Percentiles rank a stretch among this genome's conserved stretches.
Evolutionary conservation across 1,140 invertebrate genomes (phyloP).

Genomic region (Megathymus violae): DNA sequence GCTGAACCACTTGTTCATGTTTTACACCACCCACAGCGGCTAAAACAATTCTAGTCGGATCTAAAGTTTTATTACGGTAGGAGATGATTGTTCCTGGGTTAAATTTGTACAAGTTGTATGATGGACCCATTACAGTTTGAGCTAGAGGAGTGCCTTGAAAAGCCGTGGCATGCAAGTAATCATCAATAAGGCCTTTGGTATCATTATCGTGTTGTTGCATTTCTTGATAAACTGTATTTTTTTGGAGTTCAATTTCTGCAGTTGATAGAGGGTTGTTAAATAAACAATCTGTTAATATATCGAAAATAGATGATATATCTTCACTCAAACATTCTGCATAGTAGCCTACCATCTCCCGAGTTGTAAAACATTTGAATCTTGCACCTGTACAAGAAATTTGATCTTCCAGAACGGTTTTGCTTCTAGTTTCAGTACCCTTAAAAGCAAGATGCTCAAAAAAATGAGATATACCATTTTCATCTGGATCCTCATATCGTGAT

Average conservation of each 20-base stretch:
- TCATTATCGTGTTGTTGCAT: slow-evolving; percentile 88
- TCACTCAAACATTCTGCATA: slow-evolving; percentile 89
- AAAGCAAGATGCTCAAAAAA: slow-evolving; percentile 93
- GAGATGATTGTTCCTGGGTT: slow-evolving; percentile 86
- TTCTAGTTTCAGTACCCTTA: slow-evolving; percentile 87
- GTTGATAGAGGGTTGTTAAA: slow-evolving; percentile 87
- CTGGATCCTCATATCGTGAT: slow-evolving; percentile 87
- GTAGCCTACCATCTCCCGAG: slow-evolving; percentile 90
- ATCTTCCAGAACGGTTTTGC: slow-evolving; percentile 87
- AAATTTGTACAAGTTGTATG: slow-evolving; percentile 88
- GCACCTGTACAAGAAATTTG: slow-evolving; percentile 91
- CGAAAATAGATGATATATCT: slow-evolving; percentile 86
- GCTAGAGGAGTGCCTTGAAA: slow-evolving; percentile 89
- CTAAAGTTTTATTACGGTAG: slow-evolving; percentile 93
- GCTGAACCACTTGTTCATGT: slow-evolving; percentile 55
- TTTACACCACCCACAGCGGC: slow-evolving; percentile 94
- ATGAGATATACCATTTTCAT: slow-evolving; percentile 90
- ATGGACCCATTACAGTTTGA: slow-evolving; percentile 89
- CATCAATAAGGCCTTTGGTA: slow-evolving; percentile 89
- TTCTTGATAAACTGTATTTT: slow-evolving; percentile 88
- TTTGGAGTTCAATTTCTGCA: slow-evolving; percentile 88
- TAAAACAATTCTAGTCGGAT: slow-evolving; percentile 92
- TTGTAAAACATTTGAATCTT: slow-evolving; percentile 91
- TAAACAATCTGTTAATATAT: slow-evolving; percentile 90
- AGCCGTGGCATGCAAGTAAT: slow-evolving; percentile 89